phyloP scores from a whole-genome alignment of 92 coral and sea anemone genomes.

The Heteractis magnifica region DNA sequence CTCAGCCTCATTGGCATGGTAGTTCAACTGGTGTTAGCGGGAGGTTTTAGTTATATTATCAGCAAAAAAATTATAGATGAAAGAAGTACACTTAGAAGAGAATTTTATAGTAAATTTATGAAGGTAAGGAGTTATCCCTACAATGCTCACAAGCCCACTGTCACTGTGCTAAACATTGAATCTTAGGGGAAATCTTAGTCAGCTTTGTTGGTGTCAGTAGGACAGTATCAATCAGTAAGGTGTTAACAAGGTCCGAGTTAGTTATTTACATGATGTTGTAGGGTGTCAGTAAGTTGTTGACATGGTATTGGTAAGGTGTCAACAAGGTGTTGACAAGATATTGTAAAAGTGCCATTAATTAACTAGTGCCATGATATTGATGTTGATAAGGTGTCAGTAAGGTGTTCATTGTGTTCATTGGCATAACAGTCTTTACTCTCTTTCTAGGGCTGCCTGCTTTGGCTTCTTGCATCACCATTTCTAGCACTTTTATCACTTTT shows the following conservation, averaged over 20 bases:
- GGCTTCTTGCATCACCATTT: conserved; percentile 87
- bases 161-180: background rate
- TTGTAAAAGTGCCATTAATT: too few species aligned
- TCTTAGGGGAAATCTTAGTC: background rate
- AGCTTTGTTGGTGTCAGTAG: too few species aligned
- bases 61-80: conserved; percentile 81
- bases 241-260: too few species aligned
- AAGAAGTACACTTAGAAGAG: conserved; percentile 88
- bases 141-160: background rate
- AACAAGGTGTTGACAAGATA: too few species aligned
- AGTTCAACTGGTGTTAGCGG: conserved; percentile 79
- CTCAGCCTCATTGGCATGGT: conserved; percentile 39
- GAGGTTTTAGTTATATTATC: conserved; percentile 68
- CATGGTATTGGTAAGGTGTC: too few species aligned
- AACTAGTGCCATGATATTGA: too few species aligned
- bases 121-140: conserved; percentile 56
- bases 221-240: too few species aligned
- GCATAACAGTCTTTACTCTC: background rate
- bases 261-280: too few species aligned
- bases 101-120: conserved; percentile 86
- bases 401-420: too few species aligned
- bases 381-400: too few species aligned
- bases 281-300: too few species aligned
- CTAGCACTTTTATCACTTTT: conserved; percentile 53
- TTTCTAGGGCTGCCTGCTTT: conserved; percentile 79